These are phyloP conservation scores for Doryteuthis pealeii DNA, from an alignment of 1,140 invertebrate species.

Conservation along the genomic window DNA sequence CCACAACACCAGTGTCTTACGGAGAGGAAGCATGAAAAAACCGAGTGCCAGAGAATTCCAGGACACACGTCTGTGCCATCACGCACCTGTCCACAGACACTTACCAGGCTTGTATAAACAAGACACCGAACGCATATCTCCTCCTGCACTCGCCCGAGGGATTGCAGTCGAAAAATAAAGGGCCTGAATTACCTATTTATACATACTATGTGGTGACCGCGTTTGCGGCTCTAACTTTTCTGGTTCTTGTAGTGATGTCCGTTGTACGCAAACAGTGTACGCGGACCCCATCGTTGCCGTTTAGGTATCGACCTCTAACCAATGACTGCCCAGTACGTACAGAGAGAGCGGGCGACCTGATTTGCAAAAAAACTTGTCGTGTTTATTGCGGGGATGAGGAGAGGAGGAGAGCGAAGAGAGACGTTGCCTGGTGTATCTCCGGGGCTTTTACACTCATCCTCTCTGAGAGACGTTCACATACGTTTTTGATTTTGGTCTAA, in stretches of 20 bases:
- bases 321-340: not conserved
- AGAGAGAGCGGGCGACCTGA: too few species aligned
- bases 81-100: conserved; percentile 75
- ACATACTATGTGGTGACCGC: conserved; percentile 21
- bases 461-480: too few species aligned
- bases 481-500: too few species aligned
- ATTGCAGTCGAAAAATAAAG: not conserved
- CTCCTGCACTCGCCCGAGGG: not conserved
- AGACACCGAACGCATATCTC: not conserved
- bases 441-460: too few species aligned
- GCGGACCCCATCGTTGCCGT: not conserved
- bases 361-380: too few species aligned
- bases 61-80: conserved; percentile 83
- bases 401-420: too few species aligned
- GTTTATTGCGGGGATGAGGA: too few species aligned
- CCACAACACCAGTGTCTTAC: conserved; percentile 71
- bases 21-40: conserved; percentile 38
- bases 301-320: not conserved
- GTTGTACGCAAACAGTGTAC: not conserved
- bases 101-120: conserved; percentile 52
- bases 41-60: conserved; percentile 68
- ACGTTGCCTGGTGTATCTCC: too few species aligned
- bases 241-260: conserved; percentile 2
- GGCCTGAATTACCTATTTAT: not conserved
- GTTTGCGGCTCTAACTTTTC: conserved; percentile 27